Conservation (phyloP, 2,797 vertebrate species). For the Potorous gilbertii region DNA sequence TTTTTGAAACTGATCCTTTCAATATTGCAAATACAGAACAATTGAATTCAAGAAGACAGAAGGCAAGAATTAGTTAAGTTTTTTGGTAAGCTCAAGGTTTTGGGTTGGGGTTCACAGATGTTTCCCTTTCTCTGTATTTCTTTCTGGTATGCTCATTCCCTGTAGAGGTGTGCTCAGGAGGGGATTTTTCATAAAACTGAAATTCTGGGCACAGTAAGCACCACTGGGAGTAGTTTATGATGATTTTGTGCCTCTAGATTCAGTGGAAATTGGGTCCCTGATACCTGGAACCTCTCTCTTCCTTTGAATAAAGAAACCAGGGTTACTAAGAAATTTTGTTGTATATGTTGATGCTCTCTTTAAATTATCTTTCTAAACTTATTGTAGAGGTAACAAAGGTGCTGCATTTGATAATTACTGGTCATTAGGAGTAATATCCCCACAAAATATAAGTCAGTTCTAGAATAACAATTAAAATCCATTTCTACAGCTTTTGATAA, state of each 20-base stretch:
- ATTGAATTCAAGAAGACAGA: neutral
- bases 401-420: slow-evolving; percentile 2
- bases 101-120: neutral
- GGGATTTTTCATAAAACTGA: neutral
- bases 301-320: neutral
- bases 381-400: neutral
- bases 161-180: neutral
- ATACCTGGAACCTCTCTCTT: neutral
- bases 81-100: neutral
- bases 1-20: neutral
- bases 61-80: neutral
- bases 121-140: neutral
- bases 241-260: neutral
- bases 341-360: neutral
- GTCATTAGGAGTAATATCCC: neutral
- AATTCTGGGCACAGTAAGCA: neutral
- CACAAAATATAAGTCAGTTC: slow-evolving; percentile 14
- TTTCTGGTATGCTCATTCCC: neutral
- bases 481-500: neutral
- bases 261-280: neutral
- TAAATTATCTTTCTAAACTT: neutral
- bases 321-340: neutral
- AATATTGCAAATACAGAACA: neutral
- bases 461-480: neutral
- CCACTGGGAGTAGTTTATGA: neutral